These are phyloP conservation scores for Drosophila neonasuta DNA, from an alignment of 2,888 invertebrate species.

Conservation along the genomic window DNA sequence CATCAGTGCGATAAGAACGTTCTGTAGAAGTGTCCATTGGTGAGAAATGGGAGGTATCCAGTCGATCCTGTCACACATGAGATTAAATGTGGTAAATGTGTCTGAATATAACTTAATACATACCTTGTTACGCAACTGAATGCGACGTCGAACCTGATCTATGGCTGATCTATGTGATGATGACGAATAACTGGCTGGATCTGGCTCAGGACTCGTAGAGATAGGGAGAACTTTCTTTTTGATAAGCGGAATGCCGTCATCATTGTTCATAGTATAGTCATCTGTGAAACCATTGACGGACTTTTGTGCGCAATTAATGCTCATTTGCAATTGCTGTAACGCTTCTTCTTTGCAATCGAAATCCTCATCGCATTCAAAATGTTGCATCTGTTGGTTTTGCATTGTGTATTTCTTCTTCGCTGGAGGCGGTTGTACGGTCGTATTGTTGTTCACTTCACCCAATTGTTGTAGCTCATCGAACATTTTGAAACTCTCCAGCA, in stretches of 20 bases:
- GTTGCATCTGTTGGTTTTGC: conserved; percentile 1
- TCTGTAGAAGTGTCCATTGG: conserved; percentile 78
- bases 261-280: conserved; percentile 18
- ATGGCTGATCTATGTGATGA: conserved; percentile 1
- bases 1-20: conserved; percentile 65
- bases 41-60: conserved; percentile 62
- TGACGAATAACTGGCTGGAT: conserved; percentile 3
- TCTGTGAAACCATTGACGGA: conserved; percentile 14
- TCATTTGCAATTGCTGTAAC: conserved; percentile 6
- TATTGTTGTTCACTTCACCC: conserved; percentile 13
- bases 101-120: neutral
- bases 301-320: neutral
- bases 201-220: neutral
- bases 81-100: neutral
- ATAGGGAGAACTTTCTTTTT: conserved; percentile 8
- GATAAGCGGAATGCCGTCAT: conserved; percentile 4
- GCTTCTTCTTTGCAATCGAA: conserved; percentile 52
- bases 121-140: conserved; percentile 41
- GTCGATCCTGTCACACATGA: conserved; percentile 34
- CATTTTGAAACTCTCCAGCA: conserved; percentile 34
- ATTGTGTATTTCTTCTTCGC: conserved; percentile 38
- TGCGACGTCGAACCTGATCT: conserved; percentile 37
- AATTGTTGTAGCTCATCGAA: conserved; percentile 47
- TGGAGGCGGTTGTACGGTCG: conserved; percentile 41
- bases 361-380: conserved; percentile 27